A percentile compares a stretch with the other conserved stretches of the same genome.
Conservation (phyloP, 2,113 vertebrate species). For the Patagioenas fasciata region DNA sequence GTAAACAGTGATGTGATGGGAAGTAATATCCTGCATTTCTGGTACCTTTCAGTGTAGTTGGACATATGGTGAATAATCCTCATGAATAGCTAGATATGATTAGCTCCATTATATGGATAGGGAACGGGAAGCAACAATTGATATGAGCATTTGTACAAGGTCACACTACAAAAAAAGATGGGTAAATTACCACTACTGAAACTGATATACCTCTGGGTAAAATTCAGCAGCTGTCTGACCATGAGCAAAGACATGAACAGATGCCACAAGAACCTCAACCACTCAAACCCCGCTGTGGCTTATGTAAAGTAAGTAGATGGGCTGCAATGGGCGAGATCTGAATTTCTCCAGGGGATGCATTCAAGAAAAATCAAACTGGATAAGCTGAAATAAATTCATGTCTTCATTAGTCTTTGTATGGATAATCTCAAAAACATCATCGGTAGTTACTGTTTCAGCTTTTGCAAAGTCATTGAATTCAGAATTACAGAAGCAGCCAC, state of each 20-base stretch:
- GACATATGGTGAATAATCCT: not conserved
- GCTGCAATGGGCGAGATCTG: not conserved
- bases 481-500: constrained; percentile 39
- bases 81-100: not conserved
- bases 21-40: not conserved
- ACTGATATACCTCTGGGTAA: not conserved
- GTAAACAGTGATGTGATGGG: not conserved
- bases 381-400: not conserved
- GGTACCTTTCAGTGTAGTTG: not conserved
- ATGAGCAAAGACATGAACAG: not conserved
- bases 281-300: not conserved
- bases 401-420: not conserved
- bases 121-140: not conserved
- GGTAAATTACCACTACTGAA: not conserved
- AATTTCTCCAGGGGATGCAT: not conserved
- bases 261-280: not conserved
- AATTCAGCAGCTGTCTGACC: constrained; percentile 14
- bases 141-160: not conserved
- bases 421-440: not conserved
- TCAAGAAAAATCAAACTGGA: not conserved
- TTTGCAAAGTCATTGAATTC: not conserved
- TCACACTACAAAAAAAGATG: not conserved
- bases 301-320: not conserved
- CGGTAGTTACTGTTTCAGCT: not conserved
- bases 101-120: not conserved